Percentiles rank a stretch among this genome's conserved stretches.
phyloP scores from a whole-genome alignment of 1,140 invertebrate genomes.

The Maconellicoccus hirsutus region DNA sequence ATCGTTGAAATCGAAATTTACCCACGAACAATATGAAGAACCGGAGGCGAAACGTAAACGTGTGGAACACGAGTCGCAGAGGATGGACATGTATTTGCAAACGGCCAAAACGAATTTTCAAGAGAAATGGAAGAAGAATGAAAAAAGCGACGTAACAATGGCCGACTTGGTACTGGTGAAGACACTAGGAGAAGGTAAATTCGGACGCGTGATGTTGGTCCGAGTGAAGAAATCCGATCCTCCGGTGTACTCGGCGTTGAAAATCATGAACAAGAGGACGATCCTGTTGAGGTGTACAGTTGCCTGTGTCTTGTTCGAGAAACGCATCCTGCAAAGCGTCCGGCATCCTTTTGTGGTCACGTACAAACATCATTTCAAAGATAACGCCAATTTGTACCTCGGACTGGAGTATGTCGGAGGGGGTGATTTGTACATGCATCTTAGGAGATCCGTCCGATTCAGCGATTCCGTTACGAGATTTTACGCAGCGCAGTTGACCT shows the following conservation, averaged over 20 bases:
- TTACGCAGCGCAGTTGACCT: constrained; percentile 88
- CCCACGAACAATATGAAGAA: not conserved
- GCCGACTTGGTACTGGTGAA: not conserved
- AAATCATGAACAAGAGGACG: not conserved
- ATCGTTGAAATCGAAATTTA: not conserved
- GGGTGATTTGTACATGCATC: not conserved
- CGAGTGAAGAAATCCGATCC: not conserved
- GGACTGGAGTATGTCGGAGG: not conserved
- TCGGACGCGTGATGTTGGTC: constrained; percentile 4
- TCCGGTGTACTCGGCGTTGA: not conserved
- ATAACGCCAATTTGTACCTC: constrained; percentile 10
- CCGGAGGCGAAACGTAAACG: not conserved
- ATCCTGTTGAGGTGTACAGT: not conserved
- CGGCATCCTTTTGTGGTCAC: not conserved
- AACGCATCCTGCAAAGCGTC: not conserved
- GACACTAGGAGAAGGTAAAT: not conserved
- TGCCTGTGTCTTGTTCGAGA: not conserved
- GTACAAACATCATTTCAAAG: constrained; percentile 6
- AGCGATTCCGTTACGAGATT: constrained; percentile 39
- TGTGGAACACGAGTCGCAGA: not conserved
- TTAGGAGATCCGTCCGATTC: not conserved
- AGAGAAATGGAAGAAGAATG: not conserved
- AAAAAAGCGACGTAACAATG: not conserved
- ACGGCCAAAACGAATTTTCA: not conserved
- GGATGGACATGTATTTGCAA: not conserved